These are phyloP conservation scores for Euproctis similis DNA, from an alignment of 2,888 invertebrate species.

Conservation along the genomic window DNA sequence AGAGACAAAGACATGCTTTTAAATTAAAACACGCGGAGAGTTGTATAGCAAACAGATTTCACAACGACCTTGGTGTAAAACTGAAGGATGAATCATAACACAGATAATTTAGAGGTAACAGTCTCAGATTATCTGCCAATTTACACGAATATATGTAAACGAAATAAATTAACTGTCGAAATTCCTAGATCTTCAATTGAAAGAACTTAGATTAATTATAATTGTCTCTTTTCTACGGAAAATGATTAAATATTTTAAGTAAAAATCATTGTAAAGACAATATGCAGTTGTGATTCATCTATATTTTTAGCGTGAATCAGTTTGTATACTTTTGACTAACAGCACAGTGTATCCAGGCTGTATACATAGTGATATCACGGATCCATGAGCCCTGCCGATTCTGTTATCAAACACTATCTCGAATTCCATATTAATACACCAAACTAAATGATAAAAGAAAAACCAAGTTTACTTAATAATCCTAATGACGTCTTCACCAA, in stretches of 20 bases:
- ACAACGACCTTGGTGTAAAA: constrained; percentile 17
- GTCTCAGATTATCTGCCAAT: too few species aligned
- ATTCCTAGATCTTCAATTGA: too few species aligned
- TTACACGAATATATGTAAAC: too few species aligned
- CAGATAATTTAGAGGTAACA: neutral
- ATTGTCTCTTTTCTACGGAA: neutral
- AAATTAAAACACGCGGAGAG: constrained; percentile 30
- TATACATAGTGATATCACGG: constrained; percentile 50
- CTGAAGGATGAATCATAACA: constrained; percentile 15
- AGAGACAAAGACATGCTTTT: constrained; percentile 36
- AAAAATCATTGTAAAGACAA: constrained; percentile 17
- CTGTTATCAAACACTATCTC: constrained; percentile 43
- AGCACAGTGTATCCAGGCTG: constrained; percentile 17
- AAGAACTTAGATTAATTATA: too few species aligned
- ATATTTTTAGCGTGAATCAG: constrained; percentile 51
- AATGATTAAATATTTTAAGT: constrained; percentile 10
- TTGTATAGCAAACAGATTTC: constrained; percentile 27
- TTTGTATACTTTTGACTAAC: constrained; percentile 42
- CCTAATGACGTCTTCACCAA: constrained; percentile 49
- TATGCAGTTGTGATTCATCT: constrained; percentile 39
- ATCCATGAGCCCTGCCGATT: constrained; percentile 47
- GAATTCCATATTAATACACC: constrained; percentile 33
- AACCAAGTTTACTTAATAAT: constrained; percentile 44
- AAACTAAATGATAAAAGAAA: constrained; percentile 38
- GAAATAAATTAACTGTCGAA: too few species aligned